A percentile compares a stretch with the other conserved stretches of the same genome.
Conservation (phyloP, 2,113 vertebrate species). For the Myodes glareolus region DNA sequence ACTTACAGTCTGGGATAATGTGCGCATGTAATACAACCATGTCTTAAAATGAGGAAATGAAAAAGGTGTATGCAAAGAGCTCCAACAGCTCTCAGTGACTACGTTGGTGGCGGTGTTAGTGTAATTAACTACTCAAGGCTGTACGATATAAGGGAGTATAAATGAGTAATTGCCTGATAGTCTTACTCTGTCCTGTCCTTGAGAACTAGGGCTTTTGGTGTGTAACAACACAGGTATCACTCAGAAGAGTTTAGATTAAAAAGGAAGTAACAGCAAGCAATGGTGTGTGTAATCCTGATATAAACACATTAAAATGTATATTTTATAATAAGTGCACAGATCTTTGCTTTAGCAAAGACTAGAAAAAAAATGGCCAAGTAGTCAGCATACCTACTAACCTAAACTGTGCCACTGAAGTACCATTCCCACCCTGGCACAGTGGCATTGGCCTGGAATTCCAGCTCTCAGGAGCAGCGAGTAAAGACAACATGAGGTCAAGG, state of each 20-base stretch:
- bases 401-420: conserved; percentile 28
- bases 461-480: not conserved
- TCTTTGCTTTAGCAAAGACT: not conserved
- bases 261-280: not conserved
- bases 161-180: conserved; percentile 10
- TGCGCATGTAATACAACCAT: not conserved
- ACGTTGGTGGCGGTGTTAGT: not conserved
- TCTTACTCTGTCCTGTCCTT: conserved; percentile 7
- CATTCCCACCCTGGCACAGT: not conserved
- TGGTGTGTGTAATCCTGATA: not conserved
- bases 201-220: not conserved
- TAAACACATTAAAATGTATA: conserved; percentile 2
- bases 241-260: not conserved
- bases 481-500: not conserved
- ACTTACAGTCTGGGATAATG: not conserved
- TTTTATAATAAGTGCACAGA: not conserved
- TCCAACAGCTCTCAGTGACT: conserved; percentile 11
- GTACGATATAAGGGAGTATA: not conserved
- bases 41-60: conserved; percentile 14
- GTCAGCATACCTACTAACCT: not conserved
- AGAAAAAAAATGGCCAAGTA: conserved; percentile 5
- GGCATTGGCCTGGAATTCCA: not conserved
- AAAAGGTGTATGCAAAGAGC: conserved; percentile 8
- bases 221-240: conserved; percentile 7
- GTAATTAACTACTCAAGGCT: conserved; percentile 13